A percentile compares a stretch with the other conserved stretches of the same genome.
These are phyloP conservation scores for Colletes latitarsis DNA, from an alignment of 1,140 invertebrate species.

Conservation along the genomic window DNA sequence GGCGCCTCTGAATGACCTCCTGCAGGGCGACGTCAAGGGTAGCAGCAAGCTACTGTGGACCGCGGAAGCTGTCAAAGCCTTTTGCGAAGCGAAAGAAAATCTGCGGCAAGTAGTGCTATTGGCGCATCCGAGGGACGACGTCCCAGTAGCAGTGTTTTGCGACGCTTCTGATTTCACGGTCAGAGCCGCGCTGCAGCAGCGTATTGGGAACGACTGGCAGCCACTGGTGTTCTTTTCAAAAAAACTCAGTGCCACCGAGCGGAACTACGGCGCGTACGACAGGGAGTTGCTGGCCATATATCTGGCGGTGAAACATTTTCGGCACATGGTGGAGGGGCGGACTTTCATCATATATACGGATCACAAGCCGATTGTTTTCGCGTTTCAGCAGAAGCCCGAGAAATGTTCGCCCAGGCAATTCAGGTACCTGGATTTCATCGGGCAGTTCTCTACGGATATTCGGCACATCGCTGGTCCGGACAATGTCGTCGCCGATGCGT, in stretches of 20 bases:
- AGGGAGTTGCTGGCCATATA: neutral
- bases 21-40: neutral
- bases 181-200: neutral
- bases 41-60: neutral
- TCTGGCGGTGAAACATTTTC: neutral
- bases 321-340: neutral
- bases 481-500: neutral
- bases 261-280: neutral
- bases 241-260: neutral
- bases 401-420: neutral
- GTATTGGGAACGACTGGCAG: neutral
- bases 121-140: neutral
- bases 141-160: neutral
- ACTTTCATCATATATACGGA: conserved; percentile 1
- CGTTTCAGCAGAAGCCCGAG: neutral
- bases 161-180: neutral
- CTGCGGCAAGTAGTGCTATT: neutral
- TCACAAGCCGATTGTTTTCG: neutral
- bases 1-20: neutral
- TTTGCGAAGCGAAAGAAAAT: neutral
- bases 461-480: neutral
- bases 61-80: neutral
- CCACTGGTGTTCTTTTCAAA: neutral
- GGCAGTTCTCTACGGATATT: neutral
- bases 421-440: conserved; percentile 14